Conservation (phyloP, 1,140 invertebrate genomes). For the Leptonema lineaticorne region DNA sequence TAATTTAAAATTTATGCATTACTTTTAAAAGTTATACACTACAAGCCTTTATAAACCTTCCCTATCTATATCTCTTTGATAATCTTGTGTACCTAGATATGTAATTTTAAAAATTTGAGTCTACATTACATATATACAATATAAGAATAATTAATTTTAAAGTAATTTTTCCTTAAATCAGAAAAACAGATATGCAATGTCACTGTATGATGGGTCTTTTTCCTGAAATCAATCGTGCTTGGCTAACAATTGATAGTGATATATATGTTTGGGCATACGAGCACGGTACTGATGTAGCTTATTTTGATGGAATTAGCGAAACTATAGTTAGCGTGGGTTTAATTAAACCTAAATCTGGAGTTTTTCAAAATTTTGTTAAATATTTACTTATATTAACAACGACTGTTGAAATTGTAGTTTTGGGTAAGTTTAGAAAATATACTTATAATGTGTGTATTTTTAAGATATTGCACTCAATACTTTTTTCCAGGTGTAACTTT, state of each 20-base stretch:
- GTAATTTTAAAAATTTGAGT: too few relatives aligned
- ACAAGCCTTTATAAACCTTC: too few relatives aligned
- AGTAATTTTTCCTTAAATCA: conserved; percentile 35
- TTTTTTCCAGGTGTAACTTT: conserved; percentile 53
- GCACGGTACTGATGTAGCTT: conserved; percentile 85
- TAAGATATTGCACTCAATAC: conserved; percentile 26
- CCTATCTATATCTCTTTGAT: too few relatives aligned
- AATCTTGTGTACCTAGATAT: too few relatives aligned
- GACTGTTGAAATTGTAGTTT: conserved; percentile 87
- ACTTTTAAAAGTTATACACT: too few relatives aligned
- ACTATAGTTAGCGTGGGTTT: conserved; percentile 86
- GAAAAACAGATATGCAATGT: conserved; percentile 80
- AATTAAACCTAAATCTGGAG: conserved; percentile 80
- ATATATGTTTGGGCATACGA: conserved; percentile 97
- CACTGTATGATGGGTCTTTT: conserved; percentile 96
- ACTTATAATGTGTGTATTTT: neutral
- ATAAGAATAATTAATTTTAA: too few relatives aligned
- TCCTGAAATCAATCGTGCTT: conserved; percentile 92
- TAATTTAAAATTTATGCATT: neutral
- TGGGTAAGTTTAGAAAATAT: conserved; percentile 64
- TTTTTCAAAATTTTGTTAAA: conserved; percentile 90
- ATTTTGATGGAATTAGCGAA: conserved; percentile 89
- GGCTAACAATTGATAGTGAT: conserved; percentile 96
- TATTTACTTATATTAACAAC: conserved; percentile 90
- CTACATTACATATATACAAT: too few relatives aligned